Evolutionary conservation across 2,888 invertebrate genomes (phyloP).

Genomic region (Nysson spinosus): DNA sequence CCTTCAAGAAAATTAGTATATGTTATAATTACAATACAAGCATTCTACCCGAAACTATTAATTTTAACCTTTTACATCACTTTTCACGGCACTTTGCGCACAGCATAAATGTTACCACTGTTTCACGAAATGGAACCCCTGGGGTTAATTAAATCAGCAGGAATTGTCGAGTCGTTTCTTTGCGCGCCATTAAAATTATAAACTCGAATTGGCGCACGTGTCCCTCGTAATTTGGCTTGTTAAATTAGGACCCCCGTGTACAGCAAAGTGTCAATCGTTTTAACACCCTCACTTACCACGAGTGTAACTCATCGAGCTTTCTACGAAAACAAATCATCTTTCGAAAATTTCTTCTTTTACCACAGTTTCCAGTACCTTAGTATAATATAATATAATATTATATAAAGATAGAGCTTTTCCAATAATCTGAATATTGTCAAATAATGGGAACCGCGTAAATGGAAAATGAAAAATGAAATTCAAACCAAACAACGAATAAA

Average conservation of each 20-base stretch:
- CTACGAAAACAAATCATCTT: too few relatives aligned
- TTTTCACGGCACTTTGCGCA: conserved; percentile 1
- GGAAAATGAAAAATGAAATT: too few relatives aligned
- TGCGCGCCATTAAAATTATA: conserved; percentile 65
- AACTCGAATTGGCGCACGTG: conserved; percentile 64
- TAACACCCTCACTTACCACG: conserved; percentile 20
- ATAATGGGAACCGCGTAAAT: too few relatives aligned
- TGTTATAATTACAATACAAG: too few relatives aligned
- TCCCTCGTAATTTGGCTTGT: conserved; percentile 52
- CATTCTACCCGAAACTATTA: too few relatives aligned
- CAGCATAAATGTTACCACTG: conserved; percentile 8
- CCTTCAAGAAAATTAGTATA: too few relatives aligned
- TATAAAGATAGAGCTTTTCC: too few relatives aligned
- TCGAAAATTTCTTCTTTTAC: too few relatives aligned
- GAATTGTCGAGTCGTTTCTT: conserved; percentile 36
- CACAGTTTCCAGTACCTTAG: too few relatives aligned
- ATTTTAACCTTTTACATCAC: conserved; percentile 7
- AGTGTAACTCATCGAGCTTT: neutral
- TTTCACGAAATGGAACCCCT: conserved; percentile 51
- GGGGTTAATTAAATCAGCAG: conserved; percentile 63
- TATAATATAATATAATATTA: too few relatives aligned
- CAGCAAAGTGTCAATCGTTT: conserved; percentile 34
- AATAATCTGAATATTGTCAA: too few relatives aligned
- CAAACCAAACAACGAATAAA: too few relatives aligned
- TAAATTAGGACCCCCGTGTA: conserved; percentile 44